Evolutionary conservation across 2,888 invertebrate species (phyloP).

Genomic region (Drosophila kuntzei): DNA sequence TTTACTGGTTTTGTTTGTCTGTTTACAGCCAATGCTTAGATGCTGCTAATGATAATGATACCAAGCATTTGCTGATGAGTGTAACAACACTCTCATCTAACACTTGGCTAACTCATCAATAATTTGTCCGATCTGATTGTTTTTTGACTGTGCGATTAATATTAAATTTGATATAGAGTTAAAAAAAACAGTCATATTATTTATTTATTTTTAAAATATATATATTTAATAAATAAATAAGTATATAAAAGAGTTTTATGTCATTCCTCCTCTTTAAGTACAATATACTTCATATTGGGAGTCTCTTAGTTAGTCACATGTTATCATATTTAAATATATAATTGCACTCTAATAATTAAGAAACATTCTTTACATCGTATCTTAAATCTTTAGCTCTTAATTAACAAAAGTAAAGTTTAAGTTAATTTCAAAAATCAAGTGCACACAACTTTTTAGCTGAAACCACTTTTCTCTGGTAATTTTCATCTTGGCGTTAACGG

Average conservation of each 20-base stretch:
- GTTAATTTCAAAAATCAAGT: not conserved
- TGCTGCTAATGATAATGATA: constrained; percentile 65
- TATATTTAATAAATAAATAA: no score
- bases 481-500: constrained; percentile 9
- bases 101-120: constrained; percentile 11
- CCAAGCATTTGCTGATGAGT: constrained; percentile 19
- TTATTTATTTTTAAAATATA: no score
- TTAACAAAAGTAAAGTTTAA: not conserved
- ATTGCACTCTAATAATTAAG: no score
- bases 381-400: not conserved
- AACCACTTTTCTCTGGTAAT: constrained; percentile 9
- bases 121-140: constrained; percentile 23
- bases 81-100: constrained; percentile 10
- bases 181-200: no score
- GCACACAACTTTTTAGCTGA: not conserved
- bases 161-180: not conserved
- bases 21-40: constrained; percentile 54
- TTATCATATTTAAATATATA: not conserved
- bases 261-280: no score
- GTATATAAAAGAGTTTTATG: no score
- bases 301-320: no score
- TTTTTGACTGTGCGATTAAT: not conserved
- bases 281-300: no score
- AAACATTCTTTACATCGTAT: not conserved
- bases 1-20: constrained; percentile 19